phyloP scores from a whole-genome alignment of 1,140 invertebrate species.

The Drosophila rufa region DNA sequence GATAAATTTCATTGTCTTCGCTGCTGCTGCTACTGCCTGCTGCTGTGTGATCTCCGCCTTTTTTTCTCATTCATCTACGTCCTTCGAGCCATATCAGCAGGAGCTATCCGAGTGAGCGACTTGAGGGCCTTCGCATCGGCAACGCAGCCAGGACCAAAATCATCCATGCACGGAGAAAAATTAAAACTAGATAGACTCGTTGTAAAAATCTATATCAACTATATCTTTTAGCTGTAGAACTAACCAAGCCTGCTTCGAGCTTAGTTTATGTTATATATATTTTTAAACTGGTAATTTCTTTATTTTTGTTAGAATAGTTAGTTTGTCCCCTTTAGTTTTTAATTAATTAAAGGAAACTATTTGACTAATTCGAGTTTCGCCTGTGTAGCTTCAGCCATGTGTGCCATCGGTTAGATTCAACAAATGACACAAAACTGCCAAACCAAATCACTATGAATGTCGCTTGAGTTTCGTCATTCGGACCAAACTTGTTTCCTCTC shows the following conservation, averaged over 20 bases:
- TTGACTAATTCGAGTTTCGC: neutral
- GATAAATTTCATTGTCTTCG: slow-evolving; percentile 71
- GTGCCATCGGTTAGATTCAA: slow-evolving; percentile 66
- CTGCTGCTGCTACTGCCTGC: slow-evolving; percentile 2
- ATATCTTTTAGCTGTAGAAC: no score
- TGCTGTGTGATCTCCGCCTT: slow-evolving; percentile 16
- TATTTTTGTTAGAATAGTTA: no score
- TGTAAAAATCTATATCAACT: neutral
- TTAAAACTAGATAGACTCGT: neutral
- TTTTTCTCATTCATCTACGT: slow-evolving; percentile 45
- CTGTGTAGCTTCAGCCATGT: slow-evolving; percentile 42
- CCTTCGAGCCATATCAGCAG: slow-evolving; percentile 55
- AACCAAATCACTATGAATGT: slow-evolving; percentile 81
- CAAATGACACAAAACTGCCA: slow-evolving; percentile 83
- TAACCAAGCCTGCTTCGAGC: no score
- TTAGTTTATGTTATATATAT: no score
- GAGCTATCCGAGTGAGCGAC: slow-evolving; percentile 34
- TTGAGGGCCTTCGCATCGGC: slow-evolving; percentile 26
- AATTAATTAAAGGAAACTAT: no score
- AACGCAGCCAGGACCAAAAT: slow-evolving; percentile 16
- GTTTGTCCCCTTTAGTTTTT: no score
- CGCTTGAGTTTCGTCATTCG: slow-evolving; percentile 77
- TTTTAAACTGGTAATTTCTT: no score
- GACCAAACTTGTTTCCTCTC: slow-evolving; percentile 56
- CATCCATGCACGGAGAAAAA: slow-evolving; percentile 4